Evolutionary conservation across 2,888 invertebrate genomes (phyloP).

Genomic region (Plebejus argus): DNA sequence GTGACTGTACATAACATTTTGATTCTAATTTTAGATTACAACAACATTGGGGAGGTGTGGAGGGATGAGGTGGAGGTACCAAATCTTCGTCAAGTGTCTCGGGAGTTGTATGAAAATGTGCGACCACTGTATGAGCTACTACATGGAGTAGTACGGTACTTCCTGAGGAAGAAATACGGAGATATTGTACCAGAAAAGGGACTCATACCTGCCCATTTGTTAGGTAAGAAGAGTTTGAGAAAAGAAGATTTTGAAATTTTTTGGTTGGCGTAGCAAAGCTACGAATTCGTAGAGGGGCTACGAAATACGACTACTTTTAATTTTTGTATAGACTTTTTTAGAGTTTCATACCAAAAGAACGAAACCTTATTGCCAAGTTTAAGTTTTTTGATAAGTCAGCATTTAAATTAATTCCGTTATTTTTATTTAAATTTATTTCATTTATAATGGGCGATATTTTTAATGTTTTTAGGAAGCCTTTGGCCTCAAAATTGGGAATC

Average conservation of each 20-base stretch:
- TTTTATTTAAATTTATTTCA: too few species aligned
- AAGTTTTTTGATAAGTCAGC: too few species aligned
- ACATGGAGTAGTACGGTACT: constrained; percentile 86
- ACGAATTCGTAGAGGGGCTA: background rate
- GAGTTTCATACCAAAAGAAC: too few species aligned
- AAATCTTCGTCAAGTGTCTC: constrained; percentile 77
- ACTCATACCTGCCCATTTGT: constrained; percentile 85
- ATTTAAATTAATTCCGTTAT: too few species aligned
- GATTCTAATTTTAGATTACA: constrained; percentile 72
- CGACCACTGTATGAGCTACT: constrained; percentile 84
- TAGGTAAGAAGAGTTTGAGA: constrained; percentile 68
- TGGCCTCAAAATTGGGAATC: constrained; percentile 88
- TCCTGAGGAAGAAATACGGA: constrained; percentile 80
- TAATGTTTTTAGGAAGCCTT: constrained; percentile 64
- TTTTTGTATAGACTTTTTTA: too few species aligned
- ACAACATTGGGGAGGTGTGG: constrained; percentile 84
- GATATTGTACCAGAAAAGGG: constrained; percentile 74
- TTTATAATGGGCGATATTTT: background rate
- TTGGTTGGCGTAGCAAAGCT: background rate
- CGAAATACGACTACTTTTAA: background rate
- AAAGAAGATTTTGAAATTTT: background rate
- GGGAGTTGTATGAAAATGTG: constrained; percentile 77
- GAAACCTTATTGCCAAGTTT: too few species aligned
- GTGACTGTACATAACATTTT: background rate
- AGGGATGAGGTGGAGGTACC: constrained; percentile 83